Percentiles rank a stretch among this genome's conserved stretches.
Conservation (phyloP, 2,888 invertebrate species). For the Clivina fossor region DNA sequence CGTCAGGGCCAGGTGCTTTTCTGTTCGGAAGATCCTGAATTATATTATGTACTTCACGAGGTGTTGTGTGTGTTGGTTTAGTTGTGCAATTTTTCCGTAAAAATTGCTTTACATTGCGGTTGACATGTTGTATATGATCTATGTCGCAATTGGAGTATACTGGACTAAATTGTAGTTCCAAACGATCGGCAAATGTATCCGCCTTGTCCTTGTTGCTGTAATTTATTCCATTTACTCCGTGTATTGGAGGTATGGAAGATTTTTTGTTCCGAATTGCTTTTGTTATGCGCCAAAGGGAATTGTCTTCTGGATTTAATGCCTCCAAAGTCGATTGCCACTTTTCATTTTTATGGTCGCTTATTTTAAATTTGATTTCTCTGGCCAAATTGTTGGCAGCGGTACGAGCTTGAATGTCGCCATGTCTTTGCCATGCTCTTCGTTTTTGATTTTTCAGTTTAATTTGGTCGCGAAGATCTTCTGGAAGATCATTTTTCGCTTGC, state of each 20-base stretch:
- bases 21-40: neutral
- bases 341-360: neutral
- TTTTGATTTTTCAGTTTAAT: neutral
- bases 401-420: neutral
- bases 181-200: conserved; percentile 14
- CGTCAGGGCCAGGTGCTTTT: conserved; percentile 31
- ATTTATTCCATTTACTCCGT: conserved; percentile 20
- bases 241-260: conserved; percentile 5
- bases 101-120: no score
- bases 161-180: conserved; percentile 16
- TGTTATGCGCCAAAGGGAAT: conserved; percentile 16
- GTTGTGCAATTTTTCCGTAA: no score
- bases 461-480: neutral
- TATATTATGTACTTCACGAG: no score
- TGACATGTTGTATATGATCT: no score
- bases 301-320: conserved; percentile 4
- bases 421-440: conserved; percentile 4
- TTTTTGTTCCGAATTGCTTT: conserved; percentile 10
- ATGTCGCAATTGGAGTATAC: conserved; percentile 21
- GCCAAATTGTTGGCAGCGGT: neutral
- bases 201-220: conserved; percentile 18
- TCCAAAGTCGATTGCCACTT: conserved; percentile 5
- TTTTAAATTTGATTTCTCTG: neutral
- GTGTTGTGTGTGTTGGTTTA: no score
- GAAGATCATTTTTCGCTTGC: no score